A percentile compares a stretch with the other conserved stretches of the same genome.
Conservation (phyloP, 2,888 invertebrate species). For the Dromius quadrimaculatus region DNA sequence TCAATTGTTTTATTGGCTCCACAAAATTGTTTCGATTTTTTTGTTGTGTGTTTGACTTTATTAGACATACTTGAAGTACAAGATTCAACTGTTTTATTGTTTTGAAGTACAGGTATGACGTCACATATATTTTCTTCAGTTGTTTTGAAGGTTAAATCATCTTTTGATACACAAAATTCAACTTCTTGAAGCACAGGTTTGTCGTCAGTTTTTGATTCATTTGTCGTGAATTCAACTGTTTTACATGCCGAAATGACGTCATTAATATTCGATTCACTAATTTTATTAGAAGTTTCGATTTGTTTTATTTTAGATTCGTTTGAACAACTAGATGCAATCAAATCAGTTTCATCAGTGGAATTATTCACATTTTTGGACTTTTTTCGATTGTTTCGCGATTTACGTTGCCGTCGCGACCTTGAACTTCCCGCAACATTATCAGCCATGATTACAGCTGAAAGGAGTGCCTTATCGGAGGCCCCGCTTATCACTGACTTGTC, state of each 20-base stretch:
- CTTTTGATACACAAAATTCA: no score
- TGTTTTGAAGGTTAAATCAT: no score
- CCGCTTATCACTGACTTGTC: slow-evolving; percentile 49
- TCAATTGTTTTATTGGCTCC: no score
- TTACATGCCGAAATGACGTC: background rate
- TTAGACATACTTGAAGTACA: no score
- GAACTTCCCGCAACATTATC: slow-evolving; percentile 57
- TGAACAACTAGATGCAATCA: slow-evolving; percentile 26
- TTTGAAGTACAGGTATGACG: no score
- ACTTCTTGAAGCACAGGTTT: no score
- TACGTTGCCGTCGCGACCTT: slow-evolving; percentile 57
- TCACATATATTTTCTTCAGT: no score
- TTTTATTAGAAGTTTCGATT: background rate
- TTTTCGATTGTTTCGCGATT: slow-evolving; percentile 55
- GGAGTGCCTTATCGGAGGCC: slow-evolving; percentile 50
- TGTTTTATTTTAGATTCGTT: slow-evolving; percentile 1
- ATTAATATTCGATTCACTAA: background rate
- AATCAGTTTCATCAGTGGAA: no score
- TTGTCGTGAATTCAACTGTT: background rate
- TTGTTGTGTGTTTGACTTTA: no score
- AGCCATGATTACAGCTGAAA: slow-evolving; percentile 53
- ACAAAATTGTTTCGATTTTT: no score
- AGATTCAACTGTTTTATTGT: no score
- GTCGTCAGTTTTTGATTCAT: background rate
- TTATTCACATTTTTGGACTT: slow-evolving; percentile 55